Evolutionary conservation across 2,797 vertebrate species (phyloP).

Genomic region (Acipenser transmontanus): DNA sequence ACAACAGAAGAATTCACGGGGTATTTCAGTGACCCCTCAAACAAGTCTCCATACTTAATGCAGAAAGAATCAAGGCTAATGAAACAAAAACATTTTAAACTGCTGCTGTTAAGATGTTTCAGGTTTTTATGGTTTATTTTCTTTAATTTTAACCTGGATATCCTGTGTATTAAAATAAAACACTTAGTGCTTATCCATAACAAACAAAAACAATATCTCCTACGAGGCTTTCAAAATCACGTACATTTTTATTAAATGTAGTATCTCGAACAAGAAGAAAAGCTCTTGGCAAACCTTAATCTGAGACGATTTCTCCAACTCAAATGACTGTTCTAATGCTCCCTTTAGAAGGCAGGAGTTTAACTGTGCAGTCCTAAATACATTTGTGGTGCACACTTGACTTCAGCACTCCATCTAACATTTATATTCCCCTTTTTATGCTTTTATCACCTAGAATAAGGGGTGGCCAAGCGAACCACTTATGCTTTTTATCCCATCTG

Average conservation of each 20-base stretch:
- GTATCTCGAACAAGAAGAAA: constrained; percentile 20
- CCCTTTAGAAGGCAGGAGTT: constrained; percentile 31
- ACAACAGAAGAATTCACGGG: constrained; percentile 56
- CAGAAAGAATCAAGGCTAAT: constrained; percentile 50
- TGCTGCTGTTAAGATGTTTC: too few relatives aligned
- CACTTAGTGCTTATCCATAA: too few relatives aligned
- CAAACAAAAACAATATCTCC: too few relatives aligned
- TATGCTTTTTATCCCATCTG: constrained; percentile 41
- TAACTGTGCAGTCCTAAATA: constrained; percentile 51
- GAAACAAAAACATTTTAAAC: constrained; percentile 29
- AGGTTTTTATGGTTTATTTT: too few relatives aligned
- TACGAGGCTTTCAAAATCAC: constrained; percentile 18
- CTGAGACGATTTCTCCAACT: constrained; percentile 50
- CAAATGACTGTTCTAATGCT: constrained; percentile 27
- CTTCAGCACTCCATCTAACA: constrained; percentile 54
- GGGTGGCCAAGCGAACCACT: constrained; percentile 44
- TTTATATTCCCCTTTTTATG: constrained; percentile 67
- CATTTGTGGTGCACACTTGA: constrained; percentile 49
- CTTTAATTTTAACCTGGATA: too few relatives aligned
- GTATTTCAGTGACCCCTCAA: constrained; percentile 61
- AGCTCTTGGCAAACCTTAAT: constrained; percentile 25
- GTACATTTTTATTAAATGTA: constrained; percentile 30
- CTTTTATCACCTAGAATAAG: constrained; percentile 70
- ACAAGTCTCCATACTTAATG: constrained; percentile 36
- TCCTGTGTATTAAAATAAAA: too few relatives aligned